Evolutionary conservation across 2,113 vertebrate genomes (phyloP).

Genomic region (Seriola dumerili): DNA sequence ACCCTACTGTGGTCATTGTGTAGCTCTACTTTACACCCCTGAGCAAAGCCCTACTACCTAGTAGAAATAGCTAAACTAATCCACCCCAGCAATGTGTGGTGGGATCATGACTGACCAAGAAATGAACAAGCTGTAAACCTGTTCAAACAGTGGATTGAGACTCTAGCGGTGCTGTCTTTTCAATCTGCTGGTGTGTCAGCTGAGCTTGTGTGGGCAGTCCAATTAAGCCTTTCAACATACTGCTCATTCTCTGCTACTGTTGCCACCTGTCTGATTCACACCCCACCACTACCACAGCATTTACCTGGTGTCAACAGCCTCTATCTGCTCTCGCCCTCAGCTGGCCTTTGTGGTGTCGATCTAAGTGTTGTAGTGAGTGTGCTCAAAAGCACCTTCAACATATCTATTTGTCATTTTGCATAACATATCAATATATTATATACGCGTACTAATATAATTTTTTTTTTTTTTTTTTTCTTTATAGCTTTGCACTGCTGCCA

Average conservation of each 20-base stretch:
- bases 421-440: too few species aligned
- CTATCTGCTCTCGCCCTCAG: neutral
- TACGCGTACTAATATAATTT: too few species aligned
- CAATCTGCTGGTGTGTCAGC: neutral
- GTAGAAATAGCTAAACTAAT: neutral
- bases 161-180: neutral
- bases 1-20: neutral
- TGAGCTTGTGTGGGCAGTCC: constrained; percentile 1
- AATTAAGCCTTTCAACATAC: neutral
- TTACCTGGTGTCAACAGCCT: constrained; percentile 16
- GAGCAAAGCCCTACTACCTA: neutral
- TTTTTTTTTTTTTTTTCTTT: too few species aligned
- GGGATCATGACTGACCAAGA: neutral
- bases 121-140: neutral
- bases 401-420: too few species aligned
- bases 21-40: neutral
- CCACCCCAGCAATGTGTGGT: neutral
- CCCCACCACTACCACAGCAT: neutral
- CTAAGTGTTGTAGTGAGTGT: too few species aligned
- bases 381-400: too few species aligned
- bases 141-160: neutral
- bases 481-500: neutral
- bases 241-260: neutral
- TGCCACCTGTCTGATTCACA: neutral
- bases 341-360: neutral